These are phyloP conservation scores for Lycodopsis pacificus DNA, from an alignment of 2,797 vertebrate species.

Conservation along the genomic window DNA sequence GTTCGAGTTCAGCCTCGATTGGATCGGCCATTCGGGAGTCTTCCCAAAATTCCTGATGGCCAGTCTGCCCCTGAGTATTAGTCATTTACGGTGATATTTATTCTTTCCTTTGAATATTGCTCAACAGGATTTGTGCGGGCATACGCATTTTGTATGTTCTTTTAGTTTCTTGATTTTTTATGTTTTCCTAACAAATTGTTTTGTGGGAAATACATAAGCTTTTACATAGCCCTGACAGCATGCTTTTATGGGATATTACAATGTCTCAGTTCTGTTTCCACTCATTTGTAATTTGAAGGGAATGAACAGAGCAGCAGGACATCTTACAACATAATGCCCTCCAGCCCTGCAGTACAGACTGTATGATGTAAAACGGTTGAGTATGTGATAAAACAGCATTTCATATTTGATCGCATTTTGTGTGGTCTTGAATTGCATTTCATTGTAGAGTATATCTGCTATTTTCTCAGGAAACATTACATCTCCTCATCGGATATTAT, in stretches of 20 bases:
- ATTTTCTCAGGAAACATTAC: not conserved
- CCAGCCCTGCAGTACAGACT: conserved; percentile 3
- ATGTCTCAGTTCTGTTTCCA: conserved; percentile 2
- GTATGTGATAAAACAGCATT: not conserved
- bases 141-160: not conserved
- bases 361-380: not conserved
- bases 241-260: not conserved
- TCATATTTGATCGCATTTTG: not conserved
- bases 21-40: too few species aligned
- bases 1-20: too few species aligned
- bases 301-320: conserved; percentile 20
- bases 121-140: conserved; percentile 1
- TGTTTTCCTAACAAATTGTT: conserved; percentile 5
- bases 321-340: conserved; percentile 5
- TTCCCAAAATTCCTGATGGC: not conserved
- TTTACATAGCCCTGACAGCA: not conserved
- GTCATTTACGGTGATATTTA: conserved; percentile 21
- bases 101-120: not conserved
- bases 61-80: not conserved
- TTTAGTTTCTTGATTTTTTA: not conserved
- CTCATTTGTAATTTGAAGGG: not conserved
- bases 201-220: not conserved
- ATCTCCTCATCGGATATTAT: not conserved
- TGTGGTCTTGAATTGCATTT: not conserved
- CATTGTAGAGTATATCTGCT: not conserved